Evolutionary conservation across 2,797 vertebrate species (phyloP).

Genomic region (Pseudomugil gertrudae): DNA sequence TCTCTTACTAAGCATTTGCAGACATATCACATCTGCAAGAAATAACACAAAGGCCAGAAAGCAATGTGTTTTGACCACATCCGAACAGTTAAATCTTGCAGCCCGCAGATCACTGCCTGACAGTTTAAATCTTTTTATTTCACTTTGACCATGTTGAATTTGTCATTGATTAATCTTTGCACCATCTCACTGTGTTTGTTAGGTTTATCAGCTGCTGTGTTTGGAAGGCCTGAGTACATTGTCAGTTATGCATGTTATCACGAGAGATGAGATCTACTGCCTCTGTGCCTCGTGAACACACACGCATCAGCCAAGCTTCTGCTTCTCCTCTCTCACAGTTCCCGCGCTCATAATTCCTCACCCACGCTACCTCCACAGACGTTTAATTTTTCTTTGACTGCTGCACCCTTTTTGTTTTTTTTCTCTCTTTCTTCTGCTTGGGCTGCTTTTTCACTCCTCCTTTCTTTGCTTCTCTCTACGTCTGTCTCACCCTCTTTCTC

Average conservation of each 20-base stretch:
- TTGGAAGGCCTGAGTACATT: constrained; percentile 38
- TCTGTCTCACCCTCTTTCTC: constrained; percentile 28
- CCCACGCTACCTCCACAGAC: constrained; percentile 62
- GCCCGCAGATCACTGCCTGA: constrained; percentile 9
- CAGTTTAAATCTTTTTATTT: neutral
- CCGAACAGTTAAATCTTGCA: constrained; percentile 5
- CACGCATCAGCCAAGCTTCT: constrained; percentile 45
- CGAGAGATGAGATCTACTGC: constrained; percentile 43
- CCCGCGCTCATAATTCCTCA: constrained; percentile 45
- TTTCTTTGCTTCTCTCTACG: constrained; percentile 37
- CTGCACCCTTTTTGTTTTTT: constrained; percentile 18
- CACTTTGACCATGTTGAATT: neutral
- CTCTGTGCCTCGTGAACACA: constrained; percentile 12
- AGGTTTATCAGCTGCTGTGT: constrained; percentile 34
- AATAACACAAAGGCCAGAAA: constrained; percentile 29
- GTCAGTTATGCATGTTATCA: constrained; percentile 45
- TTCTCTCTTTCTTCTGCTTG: constrained; percentile 55
- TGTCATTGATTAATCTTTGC: neutral
- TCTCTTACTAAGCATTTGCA: constrained; percentile 45
- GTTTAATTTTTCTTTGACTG: constrained; percentile 51
- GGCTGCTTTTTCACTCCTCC: constrained; percentile 36
- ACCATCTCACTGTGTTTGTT: neutral
- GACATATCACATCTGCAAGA: constrained; percentile 46
- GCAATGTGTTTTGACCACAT: constrained; percentile 42
- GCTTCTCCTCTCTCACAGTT: constrained; percentile 63